A percentile compares a stretch with the other conserved stretches of the same genome.
phyloP scores from a whole-genome alignment of 1,140 invertebrate genomes.

The Trichonephila inaurata region DNA sequence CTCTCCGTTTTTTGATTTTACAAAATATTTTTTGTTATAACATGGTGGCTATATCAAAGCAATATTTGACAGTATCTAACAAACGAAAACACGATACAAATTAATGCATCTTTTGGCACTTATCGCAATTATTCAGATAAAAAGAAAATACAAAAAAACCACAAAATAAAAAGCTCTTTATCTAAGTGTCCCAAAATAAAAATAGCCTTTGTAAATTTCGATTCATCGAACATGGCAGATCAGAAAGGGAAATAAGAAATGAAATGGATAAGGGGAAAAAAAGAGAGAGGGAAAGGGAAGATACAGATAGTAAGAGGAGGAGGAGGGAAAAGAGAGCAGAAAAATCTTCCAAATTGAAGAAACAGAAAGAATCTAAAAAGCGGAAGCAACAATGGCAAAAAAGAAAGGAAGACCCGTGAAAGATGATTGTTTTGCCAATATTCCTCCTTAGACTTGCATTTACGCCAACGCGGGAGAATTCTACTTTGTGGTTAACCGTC shows the following conservation, averaged over 20 bases:
- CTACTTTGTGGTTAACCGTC: conserved; percentile 75
- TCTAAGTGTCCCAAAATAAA: neutral
- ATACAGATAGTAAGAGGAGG: neutral
- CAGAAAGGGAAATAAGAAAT: neutral
- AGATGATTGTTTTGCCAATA: conserved; percentile 77
- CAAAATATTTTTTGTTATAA: too few relatives aligned
- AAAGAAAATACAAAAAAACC: too few relatives aligned
- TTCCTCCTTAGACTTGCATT: conserved; percentile 51
- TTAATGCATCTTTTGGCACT: neutral
- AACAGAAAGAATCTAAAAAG: conserved; percentile 10
- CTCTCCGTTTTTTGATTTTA: too few relatives aligned
- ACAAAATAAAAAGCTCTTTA: neutral
- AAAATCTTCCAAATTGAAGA: conserved; percentile 39
- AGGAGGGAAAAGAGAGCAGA: neutral
- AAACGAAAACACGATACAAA: neutral
- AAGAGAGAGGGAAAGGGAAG: neutral
- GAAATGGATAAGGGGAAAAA: neutral
- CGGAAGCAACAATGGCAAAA: neutral
- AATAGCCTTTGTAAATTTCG: conserved; percentile 12
- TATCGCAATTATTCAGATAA: neutral
- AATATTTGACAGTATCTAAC: neutral
- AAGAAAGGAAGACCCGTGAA: conserved; percentile 42
- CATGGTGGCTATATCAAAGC: too few relatives aligned
- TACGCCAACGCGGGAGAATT: conserved; percentile 48
- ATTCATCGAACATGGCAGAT: conserved; percentile 52